Conservation (phyloP, 1,140 invertebrate species). For the Drosophila setifemur region DNA sequence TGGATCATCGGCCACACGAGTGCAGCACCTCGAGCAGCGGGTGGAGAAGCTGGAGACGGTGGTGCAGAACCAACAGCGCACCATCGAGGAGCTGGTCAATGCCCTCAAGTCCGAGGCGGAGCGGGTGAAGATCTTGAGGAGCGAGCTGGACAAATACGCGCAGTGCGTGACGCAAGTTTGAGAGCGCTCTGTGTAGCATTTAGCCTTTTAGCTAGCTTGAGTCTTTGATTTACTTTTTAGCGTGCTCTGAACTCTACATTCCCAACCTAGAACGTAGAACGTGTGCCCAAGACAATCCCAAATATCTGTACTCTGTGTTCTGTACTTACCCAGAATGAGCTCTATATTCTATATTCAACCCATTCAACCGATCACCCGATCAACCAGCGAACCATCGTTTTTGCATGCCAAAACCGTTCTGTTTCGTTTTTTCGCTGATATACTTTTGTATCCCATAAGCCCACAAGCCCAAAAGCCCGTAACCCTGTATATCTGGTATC, state of each 20-base stretch:
- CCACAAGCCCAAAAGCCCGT: too few species aligned
- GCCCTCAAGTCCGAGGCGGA: slow-evolving; percentile 84
- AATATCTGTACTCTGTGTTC: slow-evolving; percentile 43
- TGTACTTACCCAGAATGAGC: slow-evolving; percentile 49
- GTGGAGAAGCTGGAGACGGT: slow-evolving; percentile 85
- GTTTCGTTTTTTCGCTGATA: slow-evolving; percentile 41
- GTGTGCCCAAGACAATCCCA: slow-evolving; percentile 53
- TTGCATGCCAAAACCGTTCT: slow-evolving; percentile 63
- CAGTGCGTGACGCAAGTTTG: slow-evolving; percentile 86
- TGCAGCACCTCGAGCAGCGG: slow-evolving; percentile 80
- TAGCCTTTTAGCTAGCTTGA: slow-evolving; percentile 70
- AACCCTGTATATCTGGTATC: slow-evolving; percentile 40
- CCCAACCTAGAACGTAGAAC: slow-evolving; percentile 58
- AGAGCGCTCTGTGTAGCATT: slow-evolving; percentile 47
- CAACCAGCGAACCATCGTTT: slow-evolving; percentile 39
- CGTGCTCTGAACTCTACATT: slow-evolving; percentile 49
- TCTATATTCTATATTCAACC: background rate
- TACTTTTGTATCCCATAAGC: slow-evolving; percentile 29
- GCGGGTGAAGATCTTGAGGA: slow-evolving; percentile 84
- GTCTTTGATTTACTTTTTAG: slow-evolving; percentile 44
- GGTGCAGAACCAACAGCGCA: slow-evolving; percentile 85
- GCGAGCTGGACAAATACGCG: slow-evolving; percentile 85
- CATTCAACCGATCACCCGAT: slow-evolving; percentile 6
- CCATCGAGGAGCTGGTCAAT: slow-evolving; percentile 84
- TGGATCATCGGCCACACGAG: slow-evolving; percentile 65